phyloP scores from a whole-genome alignment of 2,797 vertebrate genomes.

The Microctenopoma steveboyesi region DNA sequence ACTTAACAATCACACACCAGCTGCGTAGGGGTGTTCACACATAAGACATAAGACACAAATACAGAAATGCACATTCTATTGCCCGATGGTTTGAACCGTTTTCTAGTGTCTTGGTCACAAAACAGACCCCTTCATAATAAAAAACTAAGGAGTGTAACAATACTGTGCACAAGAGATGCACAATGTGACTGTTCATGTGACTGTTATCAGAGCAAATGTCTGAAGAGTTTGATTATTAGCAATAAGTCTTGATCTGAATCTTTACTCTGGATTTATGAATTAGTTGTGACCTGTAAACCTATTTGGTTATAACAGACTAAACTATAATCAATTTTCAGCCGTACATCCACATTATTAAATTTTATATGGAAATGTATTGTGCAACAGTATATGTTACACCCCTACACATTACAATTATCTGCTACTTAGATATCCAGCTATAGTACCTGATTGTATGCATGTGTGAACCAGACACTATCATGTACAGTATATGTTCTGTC shows the following conservation, averaged over 20 bases:
- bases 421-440: background rate
- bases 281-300: too few relatives aligned
- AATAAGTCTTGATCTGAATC: background rate
- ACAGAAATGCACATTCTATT: constrained; percentile 66
- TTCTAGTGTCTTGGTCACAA: constrained; percentile 1
- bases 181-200: background rate
- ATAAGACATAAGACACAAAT: constrained; percentile 43
- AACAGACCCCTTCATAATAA: constrained; percentile 5
- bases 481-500: background rate
- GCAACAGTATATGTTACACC: constrained; percentile 38
- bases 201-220: background rate
- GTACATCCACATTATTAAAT: background rate
- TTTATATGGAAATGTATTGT: constrained; percentile 1
- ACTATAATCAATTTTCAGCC: background rate
- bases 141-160: constrained; percentile 29
- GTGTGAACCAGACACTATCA: background rate
- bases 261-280: background rate
- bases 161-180: background rate
- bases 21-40: constrained; percentile 39
- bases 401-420: background rate
- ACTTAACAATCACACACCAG: constrained; percentile 16
- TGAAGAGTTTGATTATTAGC: background rate
- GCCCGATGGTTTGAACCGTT: constrained; percentile 1
- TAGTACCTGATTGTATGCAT: background rate
- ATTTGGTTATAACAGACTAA: background rate